phyloP scores from a whole-genome alignment of 2,888 invertebrate species.

The Acanthosepion esculentum region DNA sequence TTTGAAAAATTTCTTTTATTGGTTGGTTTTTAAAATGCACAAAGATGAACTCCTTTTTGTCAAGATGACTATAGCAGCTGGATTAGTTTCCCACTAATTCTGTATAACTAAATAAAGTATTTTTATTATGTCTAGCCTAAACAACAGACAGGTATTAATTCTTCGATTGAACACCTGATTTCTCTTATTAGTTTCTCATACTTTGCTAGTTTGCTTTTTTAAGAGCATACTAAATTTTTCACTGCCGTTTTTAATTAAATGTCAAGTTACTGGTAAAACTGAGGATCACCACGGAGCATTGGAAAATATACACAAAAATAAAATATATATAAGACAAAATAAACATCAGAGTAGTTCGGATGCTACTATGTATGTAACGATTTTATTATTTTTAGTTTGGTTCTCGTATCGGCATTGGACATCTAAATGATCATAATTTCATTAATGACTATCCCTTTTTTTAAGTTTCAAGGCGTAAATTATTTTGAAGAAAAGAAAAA shows the following conservation, averaged over 20 bases:
- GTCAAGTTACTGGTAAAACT: too few relatives aligned
- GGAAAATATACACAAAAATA: too few relatives aligned
- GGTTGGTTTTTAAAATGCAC: background rate
- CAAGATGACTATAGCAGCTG: background rate
- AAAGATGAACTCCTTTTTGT: background rate
- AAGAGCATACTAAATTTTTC: background rate
- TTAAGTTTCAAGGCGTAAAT: background rate
- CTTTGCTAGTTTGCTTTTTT: background rate
- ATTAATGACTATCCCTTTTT: background rate
- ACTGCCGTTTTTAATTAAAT: too few relatives aligned
- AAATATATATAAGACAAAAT: background rate
- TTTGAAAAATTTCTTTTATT: background rate
- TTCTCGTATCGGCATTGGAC: background rate
- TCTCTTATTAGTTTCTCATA: background rate
- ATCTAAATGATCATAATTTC: background rate
- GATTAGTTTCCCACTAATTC: background rate
- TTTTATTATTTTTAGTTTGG: background rate
- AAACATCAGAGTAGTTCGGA: background rate
- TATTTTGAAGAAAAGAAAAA: background rate
- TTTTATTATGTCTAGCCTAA: background rate
- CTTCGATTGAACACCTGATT: background rate
- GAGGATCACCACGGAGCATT: too few relatives aligned
- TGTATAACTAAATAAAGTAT: background rate
- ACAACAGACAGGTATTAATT: too few relatives aligned
- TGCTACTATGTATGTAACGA: background rate